These are phyloP conservation scores for Sprattus sprattus DNA, from an alignment of 2,113 vertebrate genomes.

Conservation along the genomic window DNA sequence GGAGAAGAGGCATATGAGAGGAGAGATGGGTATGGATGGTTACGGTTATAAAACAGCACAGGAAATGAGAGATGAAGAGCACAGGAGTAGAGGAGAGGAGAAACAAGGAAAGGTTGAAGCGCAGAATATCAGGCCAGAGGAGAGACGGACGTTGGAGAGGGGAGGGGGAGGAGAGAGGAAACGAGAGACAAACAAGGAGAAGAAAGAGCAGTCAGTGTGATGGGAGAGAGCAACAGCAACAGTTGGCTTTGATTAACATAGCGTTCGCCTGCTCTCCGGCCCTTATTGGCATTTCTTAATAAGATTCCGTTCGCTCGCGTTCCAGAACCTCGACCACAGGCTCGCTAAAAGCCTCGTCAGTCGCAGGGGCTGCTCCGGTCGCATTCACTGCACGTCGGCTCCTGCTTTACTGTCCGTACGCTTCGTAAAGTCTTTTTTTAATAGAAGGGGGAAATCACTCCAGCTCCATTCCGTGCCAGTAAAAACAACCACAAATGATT, in stretches of 20 bases:
- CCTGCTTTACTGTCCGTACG: background rate
- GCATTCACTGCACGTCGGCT: background rate
- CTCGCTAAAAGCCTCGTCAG: background rate
- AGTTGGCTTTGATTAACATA: background rate
- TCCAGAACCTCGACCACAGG: background rate
- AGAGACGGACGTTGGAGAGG: background rate
- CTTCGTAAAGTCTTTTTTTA: background rate
- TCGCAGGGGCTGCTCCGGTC: background rate
- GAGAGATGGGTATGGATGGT: background rate
- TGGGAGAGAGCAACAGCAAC: background rate
- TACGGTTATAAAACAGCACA: background rate
- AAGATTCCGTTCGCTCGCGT: background rate
- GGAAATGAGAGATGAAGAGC: background rate
- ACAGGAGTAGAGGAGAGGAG: background rate
- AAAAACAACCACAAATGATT: background rate
- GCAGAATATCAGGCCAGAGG: background rate
- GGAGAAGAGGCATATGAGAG: background rate
- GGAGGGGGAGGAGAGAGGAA: background rate
- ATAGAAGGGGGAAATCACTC: background rate
- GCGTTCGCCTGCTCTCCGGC: background rate
- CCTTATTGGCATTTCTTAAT: background rate
- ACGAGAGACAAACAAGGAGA: background rate
- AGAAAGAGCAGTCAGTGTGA: background rate
- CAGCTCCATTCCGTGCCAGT: background rate
- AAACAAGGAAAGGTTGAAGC: background rate